Base-by-base conservation (phyloP, 2,113 vertebrate species). In the Anser brachyrhynchus region DNA sequence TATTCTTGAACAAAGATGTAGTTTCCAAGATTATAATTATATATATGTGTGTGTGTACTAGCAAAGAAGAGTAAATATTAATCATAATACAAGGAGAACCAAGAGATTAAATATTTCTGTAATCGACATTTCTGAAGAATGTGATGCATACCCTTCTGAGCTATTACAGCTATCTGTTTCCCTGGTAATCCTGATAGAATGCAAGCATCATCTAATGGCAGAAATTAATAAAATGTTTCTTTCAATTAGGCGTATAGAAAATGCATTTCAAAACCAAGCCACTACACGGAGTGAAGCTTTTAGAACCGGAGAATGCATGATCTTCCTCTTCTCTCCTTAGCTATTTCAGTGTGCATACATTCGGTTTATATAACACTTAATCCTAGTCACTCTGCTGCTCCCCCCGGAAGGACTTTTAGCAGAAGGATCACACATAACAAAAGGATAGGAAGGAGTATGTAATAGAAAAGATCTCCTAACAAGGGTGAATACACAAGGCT, bases 191-290 rank as follows among this genome's bases (percentile, higher is more conserved):
- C 0, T 55, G 21, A 9, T 29, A 21, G 77, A 91, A 82, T 61
- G 29, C 20, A 89, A 91, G 35, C 17, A 11, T 95, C n/a, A 79
- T 43, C 21, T 58, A 80, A 73, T 73, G 73, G 1, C 31, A 80
- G 55, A 91, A 91, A 91, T 70, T 31, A 73, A 55, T 41, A 58
- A 41, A 91, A 80, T 12, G 25, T 33, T 66, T 85, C 7, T 81
- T 91, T 95, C 71, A 55, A 66, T 95, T 62, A 80, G 26, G 22
- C 11, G 21, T 46, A 35, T 23, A 46, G 23, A 94, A 93, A 95
- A 95, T 88, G 11, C 13, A 31, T 83, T 95, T 94, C n/a, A 67
- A 84, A 91, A 78, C 13, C 33, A 82, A 92, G 11, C 10, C 22
- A 90, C 20, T 13, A 57, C 9, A 71, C 0, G 0, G 10, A 75